Conservation (phyloP, 2,797 vertebrate genomes). For the Semaprochilodus insignis region DNA sequence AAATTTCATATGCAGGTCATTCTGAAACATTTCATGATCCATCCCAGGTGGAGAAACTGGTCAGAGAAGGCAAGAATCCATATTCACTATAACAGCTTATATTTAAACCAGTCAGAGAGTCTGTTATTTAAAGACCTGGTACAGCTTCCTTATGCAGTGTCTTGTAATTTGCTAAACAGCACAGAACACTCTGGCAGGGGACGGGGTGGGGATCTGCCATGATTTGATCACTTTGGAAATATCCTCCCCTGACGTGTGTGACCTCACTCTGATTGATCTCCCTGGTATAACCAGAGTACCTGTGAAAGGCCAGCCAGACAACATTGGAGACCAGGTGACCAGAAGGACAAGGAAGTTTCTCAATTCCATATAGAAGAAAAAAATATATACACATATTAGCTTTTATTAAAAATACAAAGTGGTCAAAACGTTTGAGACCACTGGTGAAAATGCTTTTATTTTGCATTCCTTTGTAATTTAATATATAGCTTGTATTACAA, state of each 20-base stretch:
- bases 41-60: slow-evolving; percentile 22
- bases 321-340: slow-evolving; percentile 76
- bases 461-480: too few species aligned
- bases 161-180: slow-evolving; percentile 40
- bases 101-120: neutral
- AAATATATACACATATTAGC: too few species aligned
- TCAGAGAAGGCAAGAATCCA: slow-evolving; percentile 33
- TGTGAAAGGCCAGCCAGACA: slow-evolving; percentile 72
- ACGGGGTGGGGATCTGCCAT: slow-evolving; percentile 66
- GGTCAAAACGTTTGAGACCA: too few species aligned
- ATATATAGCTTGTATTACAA: too few species aligned
- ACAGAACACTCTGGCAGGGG: slow-evolving; percentile 57
- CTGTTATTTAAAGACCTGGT: neutral
- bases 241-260: slow-evolving; percentile 74
- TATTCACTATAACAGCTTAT: neutral
- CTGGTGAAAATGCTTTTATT: too few species aligned
- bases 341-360: neutral
- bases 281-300: slow-evolving; percentile 82
- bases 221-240: slow-evolving; percentile 80
- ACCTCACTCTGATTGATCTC: slow-evolving; percentile 84
- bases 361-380: too few species aligned
- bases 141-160: neutral
- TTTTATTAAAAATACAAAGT: too few species aligned
- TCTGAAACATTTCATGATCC: slow-evolving; percentile 27
- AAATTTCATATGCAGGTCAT: slow-evolving; percentile 51